Percentiles rank a stretch among this genome's conserved stretches.
Conservation (phyloP, 2,888 invertebrate species). For the Chrysolina americana region DNA sequence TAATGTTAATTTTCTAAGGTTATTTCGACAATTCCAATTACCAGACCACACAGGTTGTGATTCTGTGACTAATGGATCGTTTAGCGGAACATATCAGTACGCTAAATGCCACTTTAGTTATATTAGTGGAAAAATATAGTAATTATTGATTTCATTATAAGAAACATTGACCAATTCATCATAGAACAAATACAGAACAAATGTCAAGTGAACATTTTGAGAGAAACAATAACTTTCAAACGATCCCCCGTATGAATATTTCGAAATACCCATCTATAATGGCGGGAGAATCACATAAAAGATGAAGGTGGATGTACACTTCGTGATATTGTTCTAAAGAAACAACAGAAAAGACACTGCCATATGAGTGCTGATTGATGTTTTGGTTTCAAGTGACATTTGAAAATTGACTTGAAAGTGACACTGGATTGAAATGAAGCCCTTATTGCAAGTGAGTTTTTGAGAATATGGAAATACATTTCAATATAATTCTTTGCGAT, state of each 20-base stretch:
- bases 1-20: too few relatives aligned
- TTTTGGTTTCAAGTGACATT: constrained; percentile 31
- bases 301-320: constrained; percentile 36
- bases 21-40: too few relatives aligned
- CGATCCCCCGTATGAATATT: neutral
- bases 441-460: constrained; percentile 33
- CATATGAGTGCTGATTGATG: constrained; percentile 37
- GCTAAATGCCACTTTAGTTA: too few relatives aligned
- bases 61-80: too few relatives aligned
- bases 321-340: constrained; percentile 15
- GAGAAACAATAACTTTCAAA: neutral
- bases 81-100: too few relatives aligned
- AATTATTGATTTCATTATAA: neutral
- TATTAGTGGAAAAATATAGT: too few relatives aligned
- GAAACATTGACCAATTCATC: too few relatives aligned
- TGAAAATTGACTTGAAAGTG: neutral
- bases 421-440: constrained; percentile 29
- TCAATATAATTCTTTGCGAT: constrained; percentile 10
- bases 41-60: too few relatives aligned
- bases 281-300: constrained; percentile 49
- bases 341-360: constrained; percentile 38
- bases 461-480: neutral
- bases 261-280: constrained; percentile 23
- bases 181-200: too few relatives aligned
- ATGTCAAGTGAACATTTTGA: too few relatives aligned